A percentile compares a stretch with the other conserved stretches of the same genome.
These are phyloP conservation scores for Halictus quadricinctus DNA, from an alignment of 2,888 invertebrate species.

Conservation along the genomic window DNA sequence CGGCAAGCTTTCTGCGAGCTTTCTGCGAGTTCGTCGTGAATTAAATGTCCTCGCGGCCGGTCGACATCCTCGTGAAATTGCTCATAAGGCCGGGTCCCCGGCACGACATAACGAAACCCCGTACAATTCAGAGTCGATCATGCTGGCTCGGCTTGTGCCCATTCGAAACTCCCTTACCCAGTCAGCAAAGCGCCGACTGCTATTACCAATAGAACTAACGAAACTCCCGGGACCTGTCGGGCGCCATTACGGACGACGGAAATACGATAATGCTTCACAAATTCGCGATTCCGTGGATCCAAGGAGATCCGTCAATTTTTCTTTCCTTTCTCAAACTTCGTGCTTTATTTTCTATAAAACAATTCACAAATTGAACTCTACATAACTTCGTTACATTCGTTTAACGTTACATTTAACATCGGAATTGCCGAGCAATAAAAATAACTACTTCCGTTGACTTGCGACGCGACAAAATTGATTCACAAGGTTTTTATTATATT, in stretches of 20 bases:
- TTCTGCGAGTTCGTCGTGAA: constrained; percentile 36
- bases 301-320: not conserved
- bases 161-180: constrained; percentile 55
- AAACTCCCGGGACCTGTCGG: constrained; percentile 46
- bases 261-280: constrained; percentile 48
- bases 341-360: too few species aligned
- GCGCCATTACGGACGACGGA: constrained; percentile 48
- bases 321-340: too few species aligned
- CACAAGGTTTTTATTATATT: too few species aligned
- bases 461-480: too few species aligned
- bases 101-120: constrained; percentile 39
- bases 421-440: too few species aligned
- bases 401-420: too few species aligned
- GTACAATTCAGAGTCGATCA: constrained; percentile 48
- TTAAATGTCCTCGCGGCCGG: constrained; percentile 48
- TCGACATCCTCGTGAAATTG: constrained; percentile 45
- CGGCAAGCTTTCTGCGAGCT: not conserved
- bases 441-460: too few species aligned
- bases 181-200: constrained; percentile 45
- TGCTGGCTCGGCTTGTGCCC: constrained; percentile 25
- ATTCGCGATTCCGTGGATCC: constrained; percentile 26
- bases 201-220: constrained; percentile 58
- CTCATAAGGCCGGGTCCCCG: constrained; percentile 19
- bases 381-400: too few species aligned
- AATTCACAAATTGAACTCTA: too few species aligned